Conservation (phyloP, 2,113 vertebrate genomes). For the Copsychus sechellarum region DNA sequence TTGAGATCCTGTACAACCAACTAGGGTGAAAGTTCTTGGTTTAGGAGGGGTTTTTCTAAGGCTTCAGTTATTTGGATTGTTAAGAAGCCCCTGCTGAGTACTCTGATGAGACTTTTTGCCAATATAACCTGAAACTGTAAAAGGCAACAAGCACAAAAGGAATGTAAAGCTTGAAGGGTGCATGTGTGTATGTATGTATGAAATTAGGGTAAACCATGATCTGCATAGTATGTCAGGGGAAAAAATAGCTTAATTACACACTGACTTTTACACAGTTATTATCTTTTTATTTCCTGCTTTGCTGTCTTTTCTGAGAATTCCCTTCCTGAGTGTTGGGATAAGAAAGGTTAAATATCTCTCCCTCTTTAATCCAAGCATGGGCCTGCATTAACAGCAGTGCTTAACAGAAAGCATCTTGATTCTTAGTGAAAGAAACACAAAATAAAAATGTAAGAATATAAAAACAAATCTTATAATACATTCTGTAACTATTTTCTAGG, state of each 20-base stretch:
- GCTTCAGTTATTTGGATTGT: neutral
- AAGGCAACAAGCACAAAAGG: neutral
- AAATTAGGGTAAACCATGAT: neutral
- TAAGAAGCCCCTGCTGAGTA: neutral
- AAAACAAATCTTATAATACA: neutral
- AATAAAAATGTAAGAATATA: neutral
- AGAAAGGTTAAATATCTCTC: neutral
- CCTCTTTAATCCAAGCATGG: neutral
- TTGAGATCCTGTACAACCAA: rapidly evolving
- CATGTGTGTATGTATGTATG: rapidly evolving
- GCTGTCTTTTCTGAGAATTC: neutral
- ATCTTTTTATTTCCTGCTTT: neutral
- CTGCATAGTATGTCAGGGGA: rapidly evolving
- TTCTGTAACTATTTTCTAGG: conserved; percentile 74
- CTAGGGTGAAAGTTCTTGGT: neutral
- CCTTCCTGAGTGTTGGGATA: neutral
- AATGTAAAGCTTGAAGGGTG: neutral
- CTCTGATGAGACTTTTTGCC: neutral
- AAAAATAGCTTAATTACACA: neutral
- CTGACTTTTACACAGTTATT: neutral
- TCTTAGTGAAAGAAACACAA: neutral
- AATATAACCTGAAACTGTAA: neutral
- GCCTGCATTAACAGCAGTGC: neutral
- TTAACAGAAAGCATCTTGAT: neutral
- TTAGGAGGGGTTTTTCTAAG: neutral